A percentile compares a stretch with the other conserved stretches of the same genome.
phyloP scores from a whole-genome alignment of 2,797 vertebrate species.

The Menidia menidia region DNA sequence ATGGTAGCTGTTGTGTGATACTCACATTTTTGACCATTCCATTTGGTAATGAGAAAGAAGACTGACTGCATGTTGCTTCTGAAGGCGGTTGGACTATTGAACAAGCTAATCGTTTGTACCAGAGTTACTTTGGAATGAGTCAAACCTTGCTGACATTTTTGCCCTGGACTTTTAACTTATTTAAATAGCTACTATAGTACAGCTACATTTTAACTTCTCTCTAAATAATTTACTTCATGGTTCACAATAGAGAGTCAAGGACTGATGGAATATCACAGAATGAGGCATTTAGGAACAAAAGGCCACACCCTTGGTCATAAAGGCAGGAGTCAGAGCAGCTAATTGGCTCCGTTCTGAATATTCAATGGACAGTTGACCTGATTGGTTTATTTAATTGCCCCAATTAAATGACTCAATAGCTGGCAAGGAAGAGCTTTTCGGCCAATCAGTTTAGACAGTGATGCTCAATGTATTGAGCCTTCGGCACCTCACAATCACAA shows the following conservation, averaged over 20 bases:
- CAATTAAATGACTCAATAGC: slow-evolving; percentile 81
- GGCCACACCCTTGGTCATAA: slow-evolving; percentile 61
- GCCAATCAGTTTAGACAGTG: slow-evolving; percentile 59
- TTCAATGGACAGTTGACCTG: slow-evolving; percentile 76
- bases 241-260: slow-evolving; percentile 75
- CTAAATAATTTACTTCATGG: slow-evolving; percentile 73
- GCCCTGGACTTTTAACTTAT: slow-evolving; percentile 68
- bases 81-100: slow-evolving; percentile 35
- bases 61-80: slow-evolving; percentile 24
- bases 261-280: slow-evolving; percentile 70
- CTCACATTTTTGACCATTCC: neutral
- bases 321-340: slow-evolving; percentile 63
- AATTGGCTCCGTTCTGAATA: slow-evolving; percentile 79
- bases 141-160: slow-evolving; percentile 62
- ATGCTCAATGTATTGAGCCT: slow-evolving; percentile 66
- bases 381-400: slow-evolving; percentile 80
- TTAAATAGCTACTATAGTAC: slow-evolving; percentile 67
- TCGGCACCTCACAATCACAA: slow-evolving; percentile 41
- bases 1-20: neutral
- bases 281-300: slow-evolving; percentile 55
- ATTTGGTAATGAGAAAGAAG: neutral
- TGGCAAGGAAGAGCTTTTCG: slow-evolving; percentile 43
- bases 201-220: slow-evolving; percentile 56
- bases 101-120: slow-evolving; percentile 49
- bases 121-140: slow-evolving; percentile 52